Base-by-base conservation (phyloP, 1,140 invertebrate genomes). In the Centruroides sculpturatus region DNA sequence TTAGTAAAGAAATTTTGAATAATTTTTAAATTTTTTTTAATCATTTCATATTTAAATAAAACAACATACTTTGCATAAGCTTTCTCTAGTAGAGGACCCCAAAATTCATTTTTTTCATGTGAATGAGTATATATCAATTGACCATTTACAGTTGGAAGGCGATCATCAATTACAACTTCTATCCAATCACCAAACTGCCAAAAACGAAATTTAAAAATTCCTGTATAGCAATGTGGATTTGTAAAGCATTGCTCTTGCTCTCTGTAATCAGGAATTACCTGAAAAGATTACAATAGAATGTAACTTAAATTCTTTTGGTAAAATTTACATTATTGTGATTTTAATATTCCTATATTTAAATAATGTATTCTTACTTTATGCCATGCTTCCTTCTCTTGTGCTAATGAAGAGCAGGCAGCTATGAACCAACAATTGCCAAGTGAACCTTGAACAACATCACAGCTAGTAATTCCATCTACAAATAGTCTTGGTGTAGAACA, bases 401-500 rank as follows among this genome's bases (percentile, higher is more conserved):
- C 79, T 9, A 83, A 71, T 52, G 78, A 79, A n/a, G 78, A 79
- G 57, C 77, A 79, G 5, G 81, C 81, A 34, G 81, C 79, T 35
- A 83, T 81, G 71, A 83, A 83, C 81, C 81, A 83, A 64, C 80
- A 81, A 70, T 83, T 83, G 36, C 80, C 81, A 13, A 81, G 68
- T 51, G 75, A 75, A 35, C 81, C 82, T 68, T 83, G 82, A 49
- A 73, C 73, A 4, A 81, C 79, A 71, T 82, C 81, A 60, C 75
- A 76, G 34, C 75, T 72, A 66, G 73, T 76, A 10, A 75, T 74
- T 35, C 80, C 80, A 61, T 79, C 80, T 23, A 80, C 79, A 69
- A 80, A 78, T 57, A 81, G 67, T 53, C 73, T 73, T 6, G 79
- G 79, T 59, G 77, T 72, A 12, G 70, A 69, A 67, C 74, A 74